Evolutionary conservation across 2,888 invertebrate species (phyloP).

Genomic region (Hydrotaea cyrtoneurina): DNA sequence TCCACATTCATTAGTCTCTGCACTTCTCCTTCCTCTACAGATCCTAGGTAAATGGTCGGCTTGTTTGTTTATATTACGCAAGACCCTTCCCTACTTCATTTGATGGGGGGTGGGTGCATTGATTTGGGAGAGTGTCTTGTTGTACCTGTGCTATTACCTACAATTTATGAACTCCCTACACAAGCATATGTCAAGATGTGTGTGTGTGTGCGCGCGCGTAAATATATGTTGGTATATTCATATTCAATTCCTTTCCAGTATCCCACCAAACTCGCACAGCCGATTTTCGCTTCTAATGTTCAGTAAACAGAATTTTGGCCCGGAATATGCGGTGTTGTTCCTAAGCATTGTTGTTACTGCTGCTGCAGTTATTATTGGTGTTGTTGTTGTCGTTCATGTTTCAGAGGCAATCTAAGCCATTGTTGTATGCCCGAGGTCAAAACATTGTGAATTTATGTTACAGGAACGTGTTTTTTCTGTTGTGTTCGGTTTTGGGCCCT

Average conservation of each 20-base stretch:
- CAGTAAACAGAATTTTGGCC: constrained; percentile 3
- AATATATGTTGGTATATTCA: background rate
- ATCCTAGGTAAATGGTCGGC: background rate
- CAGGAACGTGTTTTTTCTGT: constrained; percentile 52
- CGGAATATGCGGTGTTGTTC: background rate
- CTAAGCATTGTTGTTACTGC: constrained; percentile 14
- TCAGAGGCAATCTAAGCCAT: constrained; percentile 71
- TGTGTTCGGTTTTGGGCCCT: background rate
- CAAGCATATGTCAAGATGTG: background rate
- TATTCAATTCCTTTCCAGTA: background rate
- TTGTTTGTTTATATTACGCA: background rate
- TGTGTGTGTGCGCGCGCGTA: too few relatives aligned
- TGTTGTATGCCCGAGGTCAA: constrained; percentile 66
- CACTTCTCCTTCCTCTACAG: too few relatives aligned
- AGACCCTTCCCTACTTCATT: background rate
- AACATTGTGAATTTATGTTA: constrained; percentile 69
- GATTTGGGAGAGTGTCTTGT: background rate
- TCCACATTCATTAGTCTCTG: too few relatives aligned
- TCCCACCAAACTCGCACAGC: background rate
- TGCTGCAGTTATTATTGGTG: constrained; percentile 30
- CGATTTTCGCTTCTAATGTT: constrained; percentile 1
- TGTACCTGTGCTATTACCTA: background rate
- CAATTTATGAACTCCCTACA: background rate
- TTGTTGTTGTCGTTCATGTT: constrained; percentile 39
- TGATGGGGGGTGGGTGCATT: background rate